These are phyloP conservation scores for Antedon bifida DNA, from an alignment of 35 echinoderm and acorn worm species.

Conservation along the genomic window DNA sequence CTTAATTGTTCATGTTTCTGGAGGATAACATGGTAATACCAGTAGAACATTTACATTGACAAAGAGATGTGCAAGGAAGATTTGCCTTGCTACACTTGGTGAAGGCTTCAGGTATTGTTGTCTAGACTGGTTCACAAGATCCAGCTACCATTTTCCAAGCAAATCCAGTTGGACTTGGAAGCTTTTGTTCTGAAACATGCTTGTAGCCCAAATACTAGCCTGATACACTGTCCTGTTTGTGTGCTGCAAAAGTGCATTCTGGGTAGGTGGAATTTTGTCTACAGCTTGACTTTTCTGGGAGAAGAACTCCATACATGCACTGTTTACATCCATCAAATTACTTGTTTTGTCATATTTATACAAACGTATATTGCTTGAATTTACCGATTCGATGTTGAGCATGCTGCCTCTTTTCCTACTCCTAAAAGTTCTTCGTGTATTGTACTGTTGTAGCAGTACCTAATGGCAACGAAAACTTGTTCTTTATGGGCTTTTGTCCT, in stretches of 20 bases:
- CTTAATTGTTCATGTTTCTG: too few species aligned
- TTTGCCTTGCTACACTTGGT: conserved; percentile 9
- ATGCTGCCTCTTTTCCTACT: too few species aligned
- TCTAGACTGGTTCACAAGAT: conserved; percentile 11
- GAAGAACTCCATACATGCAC: background rate
- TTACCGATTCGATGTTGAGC: too few species aligned
- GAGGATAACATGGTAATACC: too few species aligned
- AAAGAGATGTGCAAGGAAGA: background rate
- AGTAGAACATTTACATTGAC: too few species aligned
- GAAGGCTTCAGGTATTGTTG: conserved; percentile 8
- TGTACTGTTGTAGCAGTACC: too few species aligned
- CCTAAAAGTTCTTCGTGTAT: too few species aligned
- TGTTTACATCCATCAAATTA: too few species aligned
- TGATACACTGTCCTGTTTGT: conserved; percentile 11
- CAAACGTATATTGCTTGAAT: too few species aligned
- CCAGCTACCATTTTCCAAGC: conserved; percentile 3
- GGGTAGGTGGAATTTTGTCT: conserved; percentile 8
- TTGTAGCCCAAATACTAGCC: conserved; percentile 3
- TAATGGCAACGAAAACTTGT: background rate
- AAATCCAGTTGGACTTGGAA: conserved; percentile 10
- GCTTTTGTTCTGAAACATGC: background rate
- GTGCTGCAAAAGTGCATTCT: conserved; percentile 16
- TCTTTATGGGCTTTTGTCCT: background rate
- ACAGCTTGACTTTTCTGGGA: conserved; percentile 15
- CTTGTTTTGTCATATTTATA: too few species aligned